Conservation (phyloP, 35 echinoderm and acorn worm genomes). For the Apostichopus californicus region DNA sequence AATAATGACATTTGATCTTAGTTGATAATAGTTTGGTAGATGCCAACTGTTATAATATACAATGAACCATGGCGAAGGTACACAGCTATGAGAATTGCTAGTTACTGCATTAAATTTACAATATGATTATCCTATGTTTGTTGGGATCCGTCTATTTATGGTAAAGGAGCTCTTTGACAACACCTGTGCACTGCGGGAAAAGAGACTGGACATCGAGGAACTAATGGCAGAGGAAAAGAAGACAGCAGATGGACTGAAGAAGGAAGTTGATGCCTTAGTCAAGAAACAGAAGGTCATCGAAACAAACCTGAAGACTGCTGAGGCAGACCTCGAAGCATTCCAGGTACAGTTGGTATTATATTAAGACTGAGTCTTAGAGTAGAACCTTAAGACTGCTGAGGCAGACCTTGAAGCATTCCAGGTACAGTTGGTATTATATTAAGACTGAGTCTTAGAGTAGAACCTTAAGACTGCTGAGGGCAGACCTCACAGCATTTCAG, state of each 20-base stretch:
- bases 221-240: conserved; percentile 96
- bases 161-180: conserved; percentile 90
- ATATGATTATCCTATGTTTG: background rate
- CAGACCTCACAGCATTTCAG: no score
- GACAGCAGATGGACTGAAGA: conserved; percentile 87
- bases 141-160: background rate
- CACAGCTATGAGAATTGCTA: no score
- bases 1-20: no score
- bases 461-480: conserved; percentile 85
- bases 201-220: conserved; percentile 96
- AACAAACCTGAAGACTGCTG: conserved; percentile 81
- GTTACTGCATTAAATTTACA: no score
- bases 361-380: conserved; percentile 71
- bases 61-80: no score
- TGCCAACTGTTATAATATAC: no score
- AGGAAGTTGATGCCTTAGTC: conserved; percentile 81
- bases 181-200: conserved; percentile 88
- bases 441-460: no score
- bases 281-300: conserved; percentile 97
- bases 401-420: conserved; percentile 93
- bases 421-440: conserved; percentile 25
- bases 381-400: conserved; percentile 70
- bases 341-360: conserved; percentile 58
- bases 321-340: conserved; percentile 93
- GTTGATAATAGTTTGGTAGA: no score